Base-by-base conservation (phyloP, 2,797 vertebrate genomes). In the Diplodus puntazzo region DNA sequence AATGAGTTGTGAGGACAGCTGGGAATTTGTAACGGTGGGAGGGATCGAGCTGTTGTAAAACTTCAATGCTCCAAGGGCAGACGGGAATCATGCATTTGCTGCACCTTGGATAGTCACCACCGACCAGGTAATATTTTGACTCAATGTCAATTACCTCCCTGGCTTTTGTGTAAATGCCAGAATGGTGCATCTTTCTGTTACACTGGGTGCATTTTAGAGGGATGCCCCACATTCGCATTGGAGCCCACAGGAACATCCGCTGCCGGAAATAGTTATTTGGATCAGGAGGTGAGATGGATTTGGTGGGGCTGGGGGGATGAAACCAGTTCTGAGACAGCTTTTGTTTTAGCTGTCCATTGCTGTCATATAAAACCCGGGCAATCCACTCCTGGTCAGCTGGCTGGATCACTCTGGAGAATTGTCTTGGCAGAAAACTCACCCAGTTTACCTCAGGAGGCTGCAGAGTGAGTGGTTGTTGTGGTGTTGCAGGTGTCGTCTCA, bases 171-270 rank as follows among this genome's bases (percentile, higher is more conserved):
- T 53, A 53, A 53, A 53, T 53, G 1, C 52, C n/a, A 3, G 10
- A n/a, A 5, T 53, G 50, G 50, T 53, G 50, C 50, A 53, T n/a
- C 8, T 53, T 53, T 4, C 2, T 23, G 4, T 27, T 27, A 4
- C 27, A 27, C 27, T 27, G 27, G 27, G 27, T 27, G 27, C 27
- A 23, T 53, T 52, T 66, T 1, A 53, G n/a, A 21, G 25, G 30
- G 4, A 53, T 53, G 13, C 64, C 48, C 27, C 27, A 67, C 64
- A 67, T 52, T 14, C 52, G 8, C 65, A 55, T 55, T 23, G 59
- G n/a, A 23, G 42, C 59, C 59, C 59, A 61, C 11, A 61, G 20
- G 1, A 61, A 61, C 59, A 23, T 61, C 12, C 3, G 11, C 39
- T 45, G 34, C 39, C 34, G 2, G 34, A 42, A 61, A 12, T 42